These are phyloP conservation scores for Anthopleura sola DNA, from an alignment of 64 coral and sea anemone genomes.

Conservation along the genomic window DNA sequence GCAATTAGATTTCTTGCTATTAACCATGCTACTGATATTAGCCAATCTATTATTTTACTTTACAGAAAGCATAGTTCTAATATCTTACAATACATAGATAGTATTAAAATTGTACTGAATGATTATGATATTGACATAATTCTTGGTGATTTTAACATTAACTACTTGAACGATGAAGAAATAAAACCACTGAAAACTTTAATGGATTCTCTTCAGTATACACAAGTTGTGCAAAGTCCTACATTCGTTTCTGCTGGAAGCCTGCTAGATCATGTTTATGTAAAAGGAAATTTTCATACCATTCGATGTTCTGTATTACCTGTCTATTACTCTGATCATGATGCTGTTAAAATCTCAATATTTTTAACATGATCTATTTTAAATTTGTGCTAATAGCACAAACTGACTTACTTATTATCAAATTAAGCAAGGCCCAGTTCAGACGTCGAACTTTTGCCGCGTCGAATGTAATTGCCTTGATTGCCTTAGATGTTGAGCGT, in stretches of 20 bases:
- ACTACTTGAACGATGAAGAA: constrained; percentile 43
- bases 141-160: too few species aligned
- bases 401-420: background rate
- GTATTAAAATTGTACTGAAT: too few species aligned
- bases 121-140: too few species aligned
- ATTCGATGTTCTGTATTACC: constrained; percentile 32
- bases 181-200: constrained; percentile 30
- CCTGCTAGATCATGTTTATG: constrained; percentile 50
- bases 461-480: background rate
- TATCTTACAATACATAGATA: too few species aligned
- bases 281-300: constrained; percentile 24
- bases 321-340: constrained; percentile 67
- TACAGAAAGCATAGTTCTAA: too few species aligned
- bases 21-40: too few species aligned
- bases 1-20: too few species aligned
- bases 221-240: constrained; percentile 50
- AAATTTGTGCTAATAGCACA: background rate
- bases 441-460: too few species aligned
- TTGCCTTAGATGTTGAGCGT: background rate
- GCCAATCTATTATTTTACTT: too few species aligned
- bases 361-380: background rate
- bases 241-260: constrained; percentile 54
- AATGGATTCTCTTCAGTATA: constrained; percentile 39
- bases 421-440: too few species aligned
- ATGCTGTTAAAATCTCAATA: constrained; percentile 31